Base-by-base conservation (phyloP, 2,113 vertebrate genomes). In the Ceuthmochares aereus region DNA sequence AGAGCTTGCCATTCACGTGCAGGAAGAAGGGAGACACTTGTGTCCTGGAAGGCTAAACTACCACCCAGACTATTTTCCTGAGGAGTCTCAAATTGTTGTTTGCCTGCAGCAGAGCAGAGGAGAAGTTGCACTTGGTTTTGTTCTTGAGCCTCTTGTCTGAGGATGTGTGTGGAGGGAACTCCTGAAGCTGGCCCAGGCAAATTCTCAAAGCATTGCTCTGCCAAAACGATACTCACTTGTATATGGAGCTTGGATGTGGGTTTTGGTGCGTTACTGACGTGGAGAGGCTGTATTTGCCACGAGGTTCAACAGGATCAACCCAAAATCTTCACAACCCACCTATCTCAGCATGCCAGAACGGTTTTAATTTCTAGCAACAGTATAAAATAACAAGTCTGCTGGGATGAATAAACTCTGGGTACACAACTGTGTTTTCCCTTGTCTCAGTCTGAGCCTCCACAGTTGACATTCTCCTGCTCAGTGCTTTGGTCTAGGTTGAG, bases 1-100 rank as follows among this genome's bases (percentile, higher is more conserved):
- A 34, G 37, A 59, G 2, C 22, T n/a, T 55, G 19, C 49, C 58
- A 26, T 18, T 27, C 34, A 7, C 0, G 0, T 15, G 34, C 6
- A 37, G 47, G 18, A 49, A 78, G 30, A 30, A 67, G 37, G 25
- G 47, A 68, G 34, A 14, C 9, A 4, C 23, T 60, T 37, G 22
- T 8, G 23, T 59, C 37, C 70, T 52, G 5, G 56, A 30, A 45
- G 4, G 16, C 34, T 36, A 7, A 8, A 32, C 29, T 74, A 20
- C 18, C 60, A 34, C 36, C 23, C 26, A 3, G 10, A 14, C 4
- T n/a, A 3, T 45, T 85, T 37, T 79, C 40, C 45, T 51, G 30
- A 81, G 43, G 32, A 26, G 14, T 9, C 25, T 30, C 30, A 56
- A 64, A 22, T 16, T 0, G 0, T 14, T 68, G 43, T 20, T 62